These are phyloP conservation scores for Polia nebulosa DNA, from an alignment of 2,888 invertebrate species.

Conservation along the genomic window DNA sequence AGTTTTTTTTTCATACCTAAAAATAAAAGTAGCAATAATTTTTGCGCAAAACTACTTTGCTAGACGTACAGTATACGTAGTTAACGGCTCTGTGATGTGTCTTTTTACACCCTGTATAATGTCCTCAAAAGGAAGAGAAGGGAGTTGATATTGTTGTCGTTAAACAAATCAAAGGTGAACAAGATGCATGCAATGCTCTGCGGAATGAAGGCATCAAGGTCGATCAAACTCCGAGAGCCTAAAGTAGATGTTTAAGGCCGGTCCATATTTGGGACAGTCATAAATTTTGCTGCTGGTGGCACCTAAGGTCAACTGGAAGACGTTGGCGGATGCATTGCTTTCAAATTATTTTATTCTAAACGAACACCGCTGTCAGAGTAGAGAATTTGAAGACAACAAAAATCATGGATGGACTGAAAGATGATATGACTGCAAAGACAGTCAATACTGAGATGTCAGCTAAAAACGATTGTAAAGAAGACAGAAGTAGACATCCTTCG, in stretches of 20 bases:
- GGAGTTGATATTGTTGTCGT: conserved; percentile 15
- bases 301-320: background rate
- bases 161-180: conserved; percentile 57
- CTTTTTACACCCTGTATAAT: too few species aligned
- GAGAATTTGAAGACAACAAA: background rate
- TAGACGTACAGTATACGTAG: too few species aligned
- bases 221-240: conserved; percentile 22
- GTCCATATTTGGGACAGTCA: conserved; percentile 23
- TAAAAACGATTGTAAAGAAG: too few species aligned
- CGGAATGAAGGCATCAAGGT: conserved; percentile 42
- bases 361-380: too few species aligned
- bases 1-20: too few species aligned
- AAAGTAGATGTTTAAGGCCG: conserved; percentile 31
- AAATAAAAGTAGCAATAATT: too few species aligned
- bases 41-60: too few species aligned
- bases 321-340: background rate
- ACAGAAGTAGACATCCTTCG: too few species aligned
- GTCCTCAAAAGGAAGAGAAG: conserved; percentile 45
- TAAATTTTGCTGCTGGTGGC: conserved; percentile 7
- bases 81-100: too few species aligned
- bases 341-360: background rate
- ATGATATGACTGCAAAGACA: background rate
- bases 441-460: background rate
- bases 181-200: conserved; percentile 38
- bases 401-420: background rate